Base-by-base conservation (phyloP, 2,888 invertebrate genomes). In the Brachylomia viminalis region DNA sequence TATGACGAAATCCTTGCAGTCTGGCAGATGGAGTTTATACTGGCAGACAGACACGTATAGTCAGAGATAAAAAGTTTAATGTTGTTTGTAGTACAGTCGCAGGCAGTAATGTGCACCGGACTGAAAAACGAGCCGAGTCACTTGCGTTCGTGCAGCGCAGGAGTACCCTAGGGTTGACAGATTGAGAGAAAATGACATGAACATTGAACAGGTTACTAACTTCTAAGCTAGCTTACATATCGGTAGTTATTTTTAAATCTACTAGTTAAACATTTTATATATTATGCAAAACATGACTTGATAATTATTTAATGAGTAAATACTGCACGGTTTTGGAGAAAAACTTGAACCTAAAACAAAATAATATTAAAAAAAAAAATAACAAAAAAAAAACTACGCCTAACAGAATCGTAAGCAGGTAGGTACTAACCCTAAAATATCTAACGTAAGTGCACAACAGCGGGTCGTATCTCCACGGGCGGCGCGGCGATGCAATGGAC, bases 381-480 rank as follows among this genome's bases (percentile, higher is more conserved):
- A 23, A 49, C 15, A 66, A 45, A 0, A 8, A 20, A 20, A 42
- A 30, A 15, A 30, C 0, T 69, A 23, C 0, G 10, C n/a, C 8
- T 56, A 64, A 47, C 23, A 71, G 52, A 17, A 66, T 45, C 11
- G 52, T 38, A 2, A 68, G n/a, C n/a, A n/a, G n/a, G n/a, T n/a
- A n/a, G n/a, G 83, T 71, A 82, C 76, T 90, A 92, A 87, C 93
- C 93, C 92, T 93, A 89, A 17, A 81, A 80, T 82, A 88, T 88
- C 87, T 89, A 91, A 90, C 89, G 91, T 92, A 92, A 94, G 92
- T 93, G 92, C 91, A 92, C 93, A 92, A 92, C 91, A 89, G 91
- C 88, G 88, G 80, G 84, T 90, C 89, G 91, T 93, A 93, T 93
- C 93, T 92, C 87, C 84, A 87, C 90, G n/a, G n/a, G n/a, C n/a